These are phyloP conservation scores for Psilopsiagon aymara DNA, from an alignment of 2,113 vertebrate genomes.

Conservation along the genomic window DNA sequence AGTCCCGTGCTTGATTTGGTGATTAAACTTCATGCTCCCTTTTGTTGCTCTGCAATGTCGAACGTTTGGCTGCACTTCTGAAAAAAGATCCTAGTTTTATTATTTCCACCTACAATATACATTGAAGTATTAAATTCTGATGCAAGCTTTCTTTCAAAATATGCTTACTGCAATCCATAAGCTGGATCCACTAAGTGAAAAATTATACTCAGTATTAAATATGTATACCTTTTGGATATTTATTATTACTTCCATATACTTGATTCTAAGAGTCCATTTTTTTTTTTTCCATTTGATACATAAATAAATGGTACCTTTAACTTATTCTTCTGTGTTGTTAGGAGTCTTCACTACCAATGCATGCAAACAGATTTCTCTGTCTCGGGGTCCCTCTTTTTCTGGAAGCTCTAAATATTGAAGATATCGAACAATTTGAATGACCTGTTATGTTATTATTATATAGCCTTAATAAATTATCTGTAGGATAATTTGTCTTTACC, in stretches of 20 bases:
- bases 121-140: neutral
- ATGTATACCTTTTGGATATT: neutral
- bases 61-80: neutral
- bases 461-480: neutral
- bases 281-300: neutral
- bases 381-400: neutral
- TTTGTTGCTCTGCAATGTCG: neutral
- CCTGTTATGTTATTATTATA: neutral
- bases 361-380: neutral
- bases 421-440: neutral
- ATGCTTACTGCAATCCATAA: neutral
- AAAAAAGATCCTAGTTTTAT: neutral
- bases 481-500: neutral
- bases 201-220: neutral
- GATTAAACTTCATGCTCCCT: neutral
- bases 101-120: neutral
- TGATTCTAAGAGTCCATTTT: neutral
- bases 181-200: neutral
- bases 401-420: neutral
- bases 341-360: neutral
- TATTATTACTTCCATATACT: neutral
- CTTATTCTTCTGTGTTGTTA: neutral
- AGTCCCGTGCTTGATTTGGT: neutral
- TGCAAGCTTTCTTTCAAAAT: neutral
- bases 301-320: neutral